phyloP scores from a whole-genome alignment of 2,888 invertebrate species.

The Venusia cambrica region DNA sequence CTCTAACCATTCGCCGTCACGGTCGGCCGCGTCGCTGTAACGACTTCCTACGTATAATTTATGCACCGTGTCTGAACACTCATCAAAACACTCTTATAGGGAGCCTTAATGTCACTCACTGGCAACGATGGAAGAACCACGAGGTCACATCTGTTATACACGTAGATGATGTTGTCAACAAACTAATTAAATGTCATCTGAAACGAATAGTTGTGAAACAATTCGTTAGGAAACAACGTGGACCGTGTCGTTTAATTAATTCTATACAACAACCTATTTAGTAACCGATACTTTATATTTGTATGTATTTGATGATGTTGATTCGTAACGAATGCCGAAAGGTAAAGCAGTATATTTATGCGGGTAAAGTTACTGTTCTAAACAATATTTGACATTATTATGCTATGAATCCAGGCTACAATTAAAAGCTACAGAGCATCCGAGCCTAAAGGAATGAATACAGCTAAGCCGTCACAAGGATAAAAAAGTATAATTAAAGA shows the following conservation, averaged over 20 bases:
- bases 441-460: no score
- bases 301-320: neutral
- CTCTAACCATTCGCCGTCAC: conserved; percentile 20
- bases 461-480: neutral
- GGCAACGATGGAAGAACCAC: neutral
- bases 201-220: conserved; percentile 10
- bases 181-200: conserved; percentile 4
- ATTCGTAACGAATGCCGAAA: neutral
- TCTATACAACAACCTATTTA: conserved; percentile 1
- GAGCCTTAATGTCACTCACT: conserved; percentile 1
- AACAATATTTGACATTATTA: no score
- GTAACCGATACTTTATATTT: no score
- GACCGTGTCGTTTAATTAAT: conserved; percentile 2
- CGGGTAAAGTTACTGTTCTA: no score
- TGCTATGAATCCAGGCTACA: neutral
- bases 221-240: conserved; percentile 6
- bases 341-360: no score
- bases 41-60: conserved; percentile 17
- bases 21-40: conserved; percentile 15
- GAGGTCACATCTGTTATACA: conserved; percentile 1
- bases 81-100: conserved; percentile 1
- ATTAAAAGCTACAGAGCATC: neutral
- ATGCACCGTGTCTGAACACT: conserved; percentile 10
- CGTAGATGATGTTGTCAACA: conserved; percentile 8
- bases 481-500: conserved; percentile 1